phyloP scores from a whole-genome alignment of 2,113 vertebrate genomes.

The Ciconia stormi region DNA sequence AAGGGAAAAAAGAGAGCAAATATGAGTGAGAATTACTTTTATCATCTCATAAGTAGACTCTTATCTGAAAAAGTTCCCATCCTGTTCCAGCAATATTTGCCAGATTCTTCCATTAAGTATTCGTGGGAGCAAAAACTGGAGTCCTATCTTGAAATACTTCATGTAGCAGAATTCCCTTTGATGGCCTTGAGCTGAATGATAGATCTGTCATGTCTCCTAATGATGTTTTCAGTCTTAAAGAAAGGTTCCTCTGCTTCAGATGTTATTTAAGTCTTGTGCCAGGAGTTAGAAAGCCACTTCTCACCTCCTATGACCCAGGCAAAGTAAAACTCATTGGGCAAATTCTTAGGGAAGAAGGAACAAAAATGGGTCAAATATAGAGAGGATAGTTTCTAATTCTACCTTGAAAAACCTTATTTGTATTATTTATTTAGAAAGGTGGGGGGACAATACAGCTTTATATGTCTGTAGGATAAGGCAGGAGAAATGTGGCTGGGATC shows the following conservation, averaged over 20 bases:
- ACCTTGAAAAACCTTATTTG: not conserved
- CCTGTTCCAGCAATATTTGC: not conserved
- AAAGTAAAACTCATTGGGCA: slow-evolving; percentile 47
- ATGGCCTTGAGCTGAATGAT: not conserved
- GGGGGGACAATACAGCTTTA: not conserved
- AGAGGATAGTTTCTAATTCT: slow-evolving; percentile 26
- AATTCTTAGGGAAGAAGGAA: slow-evolving; percentile 22
- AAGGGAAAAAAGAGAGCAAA: not conserved
- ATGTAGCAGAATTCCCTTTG: not conserved
- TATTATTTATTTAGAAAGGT: not conserved
- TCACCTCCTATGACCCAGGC: slow-evolving; percentile 27
- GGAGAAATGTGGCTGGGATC: not conserved
- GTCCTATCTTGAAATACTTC: not conserved
- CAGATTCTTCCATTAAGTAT: not conserved
- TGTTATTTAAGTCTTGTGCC: not conserved
- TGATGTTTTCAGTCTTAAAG: not conserved
- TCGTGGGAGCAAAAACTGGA: not conserved
- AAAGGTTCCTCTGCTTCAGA: not conserved
- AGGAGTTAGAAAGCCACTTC: slow-evolving; percentile 36
- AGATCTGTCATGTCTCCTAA: not conserved
- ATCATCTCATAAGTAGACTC: not conserved
- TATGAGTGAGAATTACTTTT: not conserved
- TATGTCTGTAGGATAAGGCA: not conserved
- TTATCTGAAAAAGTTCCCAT: not conserved
- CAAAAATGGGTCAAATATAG: slow-evolving; percentile 8